Conservation (phyloP, 1,140 invertebrate species). For the Centruroides vittatus region DNA sequence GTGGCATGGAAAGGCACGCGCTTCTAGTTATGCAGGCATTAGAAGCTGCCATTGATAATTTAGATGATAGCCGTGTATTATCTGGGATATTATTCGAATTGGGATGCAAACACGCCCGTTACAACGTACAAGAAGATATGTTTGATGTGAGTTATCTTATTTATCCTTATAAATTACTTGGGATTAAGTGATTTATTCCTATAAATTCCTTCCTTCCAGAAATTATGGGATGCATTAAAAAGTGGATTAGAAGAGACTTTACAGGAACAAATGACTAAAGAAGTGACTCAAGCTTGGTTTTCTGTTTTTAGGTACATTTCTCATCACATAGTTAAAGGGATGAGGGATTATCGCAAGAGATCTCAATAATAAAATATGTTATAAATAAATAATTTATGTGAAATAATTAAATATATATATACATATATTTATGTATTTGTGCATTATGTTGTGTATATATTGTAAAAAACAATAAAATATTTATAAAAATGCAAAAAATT, state of each 20-base stretch:
- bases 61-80: neutral
- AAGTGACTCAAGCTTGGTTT: constrained; percentile 2
- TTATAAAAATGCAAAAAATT: too few relatives aligned
- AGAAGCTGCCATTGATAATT: constrained; percentile 7
- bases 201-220: neutral
- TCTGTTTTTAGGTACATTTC: neutral
- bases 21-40: constrained; percentile 7
- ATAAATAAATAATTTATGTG: too few relatives aligned
- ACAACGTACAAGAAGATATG: constrained; percentile 5
- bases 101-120: constrained; percentile 1
- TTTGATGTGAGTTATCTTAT: neutral
- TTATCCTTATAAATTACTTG: neutral
- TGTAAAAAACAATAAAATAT: too few relatives aligned
- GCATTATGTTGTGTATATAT: too few relatives aligned
- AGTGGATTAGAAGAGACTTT: neutral
- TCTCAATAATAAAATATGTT: neutral
- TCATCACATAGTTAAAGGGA: neutral
- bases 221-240: constrained; percentile 2
- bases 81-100: constrained; percentile 2
- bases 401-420: too few relatives aligned
- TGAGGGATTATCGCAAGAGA: neutral
- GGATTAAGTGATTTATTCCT: neutral
- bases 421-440: too few relatives aligned
- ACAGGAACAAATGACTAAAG: neutral
- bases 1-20: constrained; percentile 3